Conservation (phyloP, 37 sponge, comb jelly and placozoan genomes). For the Haliclona indistincta region DNA sequence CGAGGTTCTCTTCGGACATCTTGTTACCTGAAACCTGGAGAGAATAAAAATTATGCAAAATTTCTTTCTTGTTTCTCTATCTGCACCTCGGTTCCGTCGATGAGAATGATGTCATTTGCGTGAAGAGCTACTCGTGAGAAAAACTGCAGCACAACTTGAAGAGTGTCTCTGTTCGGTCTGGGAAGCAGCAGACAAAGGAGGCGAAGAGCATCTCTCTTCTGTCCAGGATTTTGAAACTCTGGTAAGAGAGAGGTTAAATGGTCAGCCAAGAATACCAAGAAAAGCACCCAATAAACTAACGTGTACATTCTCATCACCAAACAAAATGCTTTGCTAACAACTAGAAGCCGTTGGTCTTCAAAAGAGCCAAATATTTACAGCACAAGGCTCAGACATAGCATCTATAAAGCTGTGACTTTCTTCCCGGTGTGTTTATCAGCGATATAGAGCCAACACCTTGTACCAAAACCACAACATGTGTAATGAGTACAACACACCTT, state of each 20-base stretch:
- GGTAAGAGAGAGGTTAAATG: conserved; percentile 5
- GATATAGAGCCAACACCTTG: too few species aligned
- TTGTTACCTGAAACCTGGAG: conserved; percentile 70
- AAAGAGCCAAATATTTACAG: too few species aligned
- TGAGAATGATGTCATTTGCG: conserved; percentile 81
- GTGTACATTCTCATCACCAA: too few species aligned
- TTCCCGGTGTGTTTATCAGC: too few species aligned
- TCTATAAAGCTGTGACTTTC: too few species aligned
- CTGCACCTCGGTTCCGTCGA: conserved; percentile 82
- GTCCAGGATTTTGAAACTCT: conserved; percentile 51
- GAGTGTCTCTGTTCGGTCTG: conserved; percentile 83
- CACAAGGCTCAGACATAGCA: too few species aligned
- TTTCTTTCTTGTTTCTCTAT: not conserved
- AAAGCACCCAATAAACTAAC: too few species aligned
- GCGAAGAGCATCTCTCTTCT: conserved; percentile 58
- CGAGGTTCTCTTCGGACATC: conserved; percentile 83
- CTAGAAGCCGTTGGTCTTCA: too few species aligned
- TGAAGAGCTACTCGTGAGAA: conserved; percentile 77
- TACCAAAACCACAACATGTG: too few species aligned
- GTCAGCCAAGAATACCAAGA: too few species aligned
- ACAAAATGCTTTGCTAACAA: too few species aligned
- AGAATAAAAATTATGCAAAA: not conserved
- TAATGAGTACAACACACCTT: too few species aligned
- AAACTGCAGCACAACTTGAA: conserved; percentile 69
- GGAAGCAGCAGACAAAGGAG: conserved; percentile 76